Evolutionary conservation across 2,888 invertebrate genomes (phyloP), one percentile per base, ranked within the genome.

Genomic region (Epirrita christyi): DNA sequence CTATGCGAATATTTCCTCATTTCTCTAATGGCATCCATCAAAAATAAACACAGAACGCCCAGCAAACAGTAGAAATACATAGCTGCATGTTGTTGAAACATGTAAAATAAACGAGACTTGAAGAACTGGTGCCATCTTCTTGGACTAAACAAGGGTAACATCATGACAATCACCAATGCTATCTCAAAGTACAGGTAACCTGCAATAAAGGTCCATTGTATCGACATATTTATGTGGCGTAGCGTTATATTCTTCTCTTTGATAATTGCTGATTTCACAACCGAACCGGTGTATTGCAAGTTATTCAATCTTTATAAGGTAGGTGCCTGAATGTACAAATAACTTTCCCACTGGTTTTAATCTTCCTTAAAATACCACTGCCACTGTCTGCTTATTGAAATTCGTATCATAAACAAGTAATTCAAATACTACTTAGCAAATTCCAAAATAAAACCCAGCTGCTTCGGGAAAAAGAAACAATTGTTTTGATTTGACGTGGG

Each of bases 181-280:
- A 96, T 93, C 86, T 96, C 96, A 14, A 93, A 85, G 80, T 96
- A 96, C 29, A 96, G 90, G 80, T 95, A 95, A 36, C 93, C 93
- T 58, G 96, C 96, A 49, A 96, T 94, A 51, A 96, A 88, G 10
- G 95, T 95, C 96, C 96, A 96, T 79, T 96, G 96, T 59, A 96
- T 89, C 82, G 95, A 95, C 96, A 96, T 96, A 57, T 70, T 92
- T n/a, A n/a, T n/a, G n/a, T n/a, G n/a, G n/a, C n/a, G n/a, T n/a
- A n/a, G n/a, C n/a, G n/a, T n/a, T n/a, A n/a, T n/a, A n/a, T n/a
- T n/a, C n/a, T n/a, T n/a, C n/a, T n/a, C n/a, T n/a, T n/a, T n/a
- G n/a, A n/a, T n/a, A n/a, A n/a, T n/a, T 56, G 11, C 34, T 28
- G 14, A 60, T 54, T 46, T 57, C 49, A 48, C 51, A 32, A 32